Conservation (phyloP, 2,888 invertebrate genomes). For the Iselma pallidipennis region DNA sequence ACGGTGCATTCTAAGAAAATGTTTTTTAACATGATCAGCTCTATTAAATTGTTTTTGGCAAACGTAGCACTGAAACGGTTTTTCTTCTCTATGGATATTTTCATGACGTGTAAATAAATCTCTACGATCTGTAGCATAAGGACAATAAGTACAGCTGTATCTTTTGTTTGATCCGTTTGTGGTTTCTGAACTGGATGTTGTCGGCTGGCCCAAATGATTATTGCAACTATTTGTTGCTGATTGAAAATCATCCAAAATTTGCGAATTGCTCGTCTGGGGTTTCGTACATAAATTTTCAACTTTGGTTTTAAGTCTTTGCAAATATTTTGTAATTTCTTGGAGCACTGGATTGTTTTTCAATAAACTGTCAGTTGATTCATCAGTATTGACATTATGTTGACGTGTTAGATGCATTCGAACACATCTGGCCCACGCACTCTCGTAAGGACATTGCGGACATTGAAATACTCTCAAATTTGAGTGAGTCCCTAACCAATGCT, state of each 20-base stretch:
- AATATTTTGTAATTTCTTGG: conserved; percentile 72
- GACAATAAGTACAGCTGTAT: conserved; percentile 85
- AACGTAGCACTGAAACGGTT: conserved; percentile 91
- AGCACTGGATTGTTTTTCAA: conserved; percentile 74
- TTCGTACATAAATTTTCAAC: conserved; percentile 58
- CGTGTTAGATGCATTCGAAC: conserved; percentile 73
- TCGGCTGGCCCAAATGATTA: conserved; percentile 14
- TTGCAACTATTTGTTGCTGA: conserved; percentile 22
- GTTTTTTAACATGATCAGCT: conserved; percentile 93
- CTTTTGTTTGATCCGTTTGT: conserved; percentile 60
- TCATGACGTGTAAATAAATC: conserved; percentile 91
- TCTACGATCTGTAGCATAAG: conserved; percentile 88
- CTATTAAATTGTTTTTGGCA: conserved; percentile 92
- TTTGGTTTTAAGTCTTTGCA: conserved; percentile 69
- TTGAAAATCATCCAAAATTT: conserved; percentile 47
- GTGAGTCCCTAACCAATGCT: conserved; percentile 78
- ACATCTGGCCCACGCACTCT: conserved; percentile 75
- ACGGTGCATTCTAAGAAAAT: conserved; percentile 89
- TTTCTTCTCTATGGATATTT: conserved; percentile 91
- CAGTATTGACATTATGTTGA: conserved; percentile 71
- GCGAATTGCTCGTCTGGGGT: conserved; percentile 38
- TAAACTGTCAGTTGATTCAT: conserved; percentile 61
- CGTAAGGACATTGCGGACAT: conserved; percentile 72
- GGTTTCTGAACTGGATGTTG: conserved; percentile 34
- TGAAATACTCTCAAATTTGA: conserved; percentile 68